Conservation (phyloP, 2,888 invertebrate species). For the Eupithecia pulchellata region DNA sequence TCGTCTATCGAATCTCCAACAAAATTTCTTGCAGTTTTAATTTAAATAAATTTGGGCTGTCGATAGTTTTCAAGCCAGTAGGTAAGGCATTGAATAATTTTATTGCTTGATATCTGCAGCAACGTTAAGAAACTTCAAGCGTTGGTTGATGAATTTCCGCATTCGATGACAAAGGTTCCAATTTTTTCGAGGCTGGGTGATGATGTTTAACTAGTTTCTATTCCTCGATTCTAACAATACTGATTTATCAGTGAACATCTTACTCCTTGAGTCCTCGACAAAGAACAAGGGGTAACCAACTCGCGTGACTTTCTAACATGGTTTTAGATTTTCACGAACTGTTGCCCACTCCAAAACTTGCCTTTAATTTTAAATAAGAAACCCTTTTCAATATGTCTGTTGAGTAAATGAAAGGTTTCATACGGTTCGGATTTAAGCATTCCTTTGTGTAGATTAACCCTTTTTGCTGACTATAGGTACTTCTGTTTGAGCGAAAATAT, state of each 20-base stretch:
- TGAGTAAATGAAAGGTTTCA: conserved; percentile 16
- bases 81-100: too few species aligned
- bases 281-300: conserved; percentile 6
- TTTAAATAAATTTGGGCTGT: too few species aligned
- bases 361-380: conserved; percentile 44
- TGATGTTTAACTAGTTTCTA: neutral
- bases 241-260: neutral
- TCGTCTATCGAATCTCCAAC: too few species aligned
- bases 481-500: neutral
- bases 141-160: too few species aligned
- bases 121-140: too few species aligned
- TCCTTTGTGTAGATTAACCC: conserved; percentile 11
- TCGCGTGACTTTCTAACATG: conserved; percentile 57
- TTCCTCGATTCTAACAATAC: neutral
- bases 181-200: neutral
- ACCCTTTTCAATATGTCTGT: conserved; percentile 22
- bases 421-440: conserved; percentile 11
- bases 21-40: too few species aligned
- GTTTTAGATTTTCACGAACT: conserved; percentile 65
- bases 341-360: conserved; percentile 48
- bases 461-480: neutral
- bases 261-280: neutral
- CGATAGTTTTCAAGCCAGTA: too few species aligned
- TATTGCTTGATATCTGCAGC: too few species aligned
- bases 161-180: too few species aligned